phyloP scores from a whole-genome alignment of 2,113 vertebrate genomes.

The Isichthys henryi region DNA sequence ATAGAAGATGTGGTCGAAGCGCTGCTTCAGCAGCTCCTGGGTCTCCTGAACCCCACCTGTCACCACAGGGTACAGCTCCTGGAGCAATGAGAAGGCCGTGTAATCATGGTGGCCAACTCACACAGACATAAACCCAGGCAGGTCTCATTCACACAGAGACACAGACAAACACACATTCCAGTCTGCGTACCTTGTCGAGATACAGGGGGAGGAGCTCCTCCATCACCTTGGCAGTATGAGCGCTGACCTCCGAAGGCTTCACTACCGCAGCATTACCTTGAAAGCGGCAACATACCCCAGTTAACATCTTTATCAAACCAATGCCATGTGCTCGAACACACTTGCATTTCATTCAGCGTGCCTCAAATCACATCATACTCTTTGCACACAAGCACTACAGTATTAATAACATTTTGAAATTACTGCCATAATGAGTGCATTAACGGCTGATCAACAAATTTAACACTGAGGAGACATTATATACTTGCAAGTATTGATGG shows the following conservation, averaged over 20 bases:
- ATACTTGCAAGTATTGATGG: background rate
- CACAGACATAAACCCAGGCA: background rate
- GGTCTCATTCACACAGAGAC: background rate
- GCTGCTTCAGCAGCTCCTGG: conserved; percentile 71
- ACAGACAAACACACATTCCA: background rate
- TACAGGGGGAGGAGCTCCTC: conserved; percentile 76
- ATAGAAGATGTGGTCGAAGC: conserved; percentile 88
- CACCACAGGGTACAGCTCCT: conserved; percentile 79
- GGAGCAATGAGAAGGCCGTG: background rate
- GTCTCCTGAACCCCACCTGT: conserved; percentile 76
- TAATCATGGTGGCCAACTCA: background rate
- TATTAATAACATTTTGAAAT: background rate
- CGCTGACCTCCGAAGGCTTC: conserved; percentile 83
- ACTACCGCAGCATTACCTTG: conserved; percentile 84
- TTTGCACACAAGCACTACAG: background rate
- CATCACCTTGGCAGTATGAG: conserved; percentile 69
- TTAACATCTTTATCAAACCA: background rate
- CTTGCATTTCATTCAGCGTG: background rate
- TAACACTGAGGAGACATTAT: background rate
- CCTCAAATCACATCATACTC: background rate
- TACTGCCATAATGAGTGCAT: background rate
- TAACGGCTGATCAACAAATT: background rate
- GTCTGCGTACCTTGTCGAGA: conserved; percentile 72
- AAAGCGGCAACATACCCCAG: conserved; percentile 16
- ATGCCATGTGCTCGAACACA: background rate